Evolutionary conservation across 35 echinoderm and acorn worm species (phyloP).

Genomic region (Heliocidaris tuberculata): DNA sequence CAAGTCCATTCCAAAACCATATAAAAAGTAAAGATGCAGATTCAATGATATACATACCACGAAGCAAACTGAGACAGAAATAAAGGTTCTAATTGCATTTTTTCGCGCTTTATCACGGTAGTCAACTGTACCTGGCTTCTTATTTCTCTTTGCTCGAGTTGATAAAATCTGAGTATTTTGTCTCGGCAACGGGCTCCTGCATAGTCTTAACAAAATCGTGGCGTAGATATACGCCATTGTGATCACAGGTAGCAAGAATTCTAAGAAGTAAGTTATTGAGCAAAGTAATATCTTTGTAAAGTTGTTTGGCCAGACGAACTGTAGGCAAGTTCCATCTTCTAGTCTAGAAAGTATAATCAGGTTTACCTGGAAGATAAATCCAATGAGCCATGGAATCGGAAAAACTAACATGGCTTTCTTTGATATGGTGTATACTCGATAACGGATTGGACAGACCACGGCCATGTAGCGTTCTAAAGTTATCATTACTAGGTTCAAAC

Average conservation of each 20-base stretch:
- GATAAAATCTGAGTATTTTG: neutral
- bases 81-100: conserved; percentile 67
- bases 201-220: conserved; percentile 45
- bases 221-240: conserved; percentile 65
- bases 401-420: neutral
- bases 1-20: neutral
- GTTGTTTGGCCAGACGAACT: neutral
- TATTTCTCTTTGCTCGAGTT: neutral
- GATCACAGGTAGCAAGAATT: conserved; percentile 35
- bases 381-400: conserved; percentile 47
- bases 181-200: neutral
- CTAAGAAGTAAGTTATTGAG: conserved; percentile 28
- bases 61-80: conserved; percentile 57
- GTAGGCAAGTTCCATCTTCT: conserved; percentile 7
- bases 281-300: neutral
- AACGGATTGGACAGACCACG: neutral
- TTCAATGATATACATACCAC: conserved; percentile 55
- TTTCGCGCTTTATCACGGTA: neutral
- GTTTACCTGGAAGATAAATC: conserved; percentile 32
- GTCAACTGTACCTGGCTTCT: neutral
- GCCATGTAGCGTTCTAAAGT: neutral
- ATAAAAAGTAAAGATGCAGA: conserved; percentile 33
- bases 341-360: conserved; percentile 32
- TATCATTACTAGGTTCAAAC: neutral
- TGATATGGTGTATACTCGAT: neutral